Evolutionary conservation across 2,888 invertebrate genomes (phyloP).

Genomic region (Ectobius pallidus): DNA sequence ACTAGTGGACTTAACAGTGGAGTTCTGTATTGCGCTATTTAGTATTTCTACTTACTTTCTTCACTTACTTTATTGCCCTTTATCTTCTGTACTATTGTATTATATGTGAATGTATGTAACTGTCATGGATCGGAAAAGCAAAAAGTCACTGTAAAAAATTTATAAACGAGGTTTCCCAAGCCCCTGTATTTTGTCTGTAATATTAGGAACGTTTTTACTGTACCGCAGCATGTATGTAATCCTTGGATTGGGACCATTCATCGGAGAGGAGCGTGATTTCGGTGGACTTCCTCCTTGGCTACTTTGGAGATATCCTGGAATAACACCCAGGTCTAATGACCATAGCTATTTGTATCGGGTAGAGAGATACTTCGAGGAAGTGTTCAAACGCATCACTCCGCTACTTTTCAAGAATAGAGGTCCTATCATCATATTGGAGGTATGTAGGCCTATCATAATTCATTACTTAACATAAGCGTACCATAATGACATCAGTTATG

Average conservation of each 20-base stretch:
- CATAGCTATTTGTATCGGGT: not conserved
- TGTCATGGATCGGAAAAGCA: no score
- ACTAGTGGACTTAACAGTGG: no score
- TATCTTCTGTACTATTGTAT: no score
- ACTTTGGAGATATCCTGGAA: not conserved
- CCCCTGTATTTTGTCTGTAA: not conserved
- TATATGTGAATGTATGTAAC: no score
- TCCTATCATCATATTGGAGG: not conserved
- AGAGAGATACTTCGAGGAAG: not conserved
- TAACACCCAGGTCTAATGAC: not conserved
- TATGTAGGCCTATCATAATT: no score
- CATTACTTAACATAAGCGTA: no score
- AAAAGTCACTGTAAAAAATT: no score
- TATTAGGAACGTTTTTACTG: not conserved
- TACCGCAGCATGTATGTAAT: not conserved
- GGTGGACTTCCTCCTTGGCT: not conserved
- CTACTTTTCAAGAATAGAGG: not conserved
- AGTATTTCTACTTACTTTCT: no score
- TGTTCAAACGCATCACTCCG: not conserved
- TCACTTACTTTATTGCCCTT: no score
- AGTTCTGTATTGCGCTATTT: no score
- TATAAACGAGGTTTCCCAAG: not conserved
- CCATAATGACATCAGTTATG: no score
- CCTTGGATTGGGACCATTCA: not conserved
- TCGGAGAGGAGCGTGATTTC: not conserved